These are phyloP conservation scores for Loriculus beryllinus DNA, from an alignment of 2,797 vertebrate species.

Conservation along the genomic window DNA sequence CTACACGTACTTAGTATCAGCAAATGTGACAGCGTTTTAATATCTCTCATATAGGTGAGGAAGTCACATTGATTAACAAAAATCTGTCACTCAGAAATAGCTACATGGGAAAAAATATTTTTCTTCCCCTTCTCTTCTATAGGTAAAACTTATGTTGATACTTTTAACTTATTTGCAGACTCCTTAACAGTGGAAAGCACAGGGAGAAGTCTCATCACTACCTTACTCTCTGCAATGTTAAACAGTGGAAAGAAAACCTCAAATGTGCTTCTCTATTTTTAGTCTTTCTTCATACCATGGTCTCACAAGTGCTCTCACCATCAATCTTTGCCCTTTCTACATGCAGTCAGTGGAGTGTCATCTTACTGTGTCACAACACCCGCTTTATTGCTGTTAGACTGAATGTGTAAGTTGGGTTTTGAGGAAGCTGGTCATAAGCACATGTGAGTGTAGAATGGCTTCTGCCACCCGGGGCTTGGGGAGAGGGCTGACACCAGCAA, in stretches of 20 bases:
- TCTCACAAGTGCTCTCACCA: neutral
- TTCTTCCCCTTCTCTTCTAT: neutral
- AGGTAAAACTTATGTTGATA: neutral
- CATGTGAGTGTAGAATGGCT: fast-evolving
- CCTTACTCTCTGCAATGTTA: neutral
- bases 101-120: neutral
- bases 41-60: neutral
- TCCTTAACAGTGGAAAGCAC: neutral
- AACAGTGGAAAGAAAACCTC: slow-evolving; percentile 22
- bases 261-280: slow-evolving; percentile 27
- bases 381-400: neutral
- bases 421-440: neutral
- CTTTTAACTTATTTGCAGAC: neutral
- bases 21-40: neutral
- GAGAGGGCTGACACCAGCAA: fast-evolving
- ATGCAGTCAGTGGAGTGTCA: neutral
- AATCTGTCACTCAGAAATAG: neutral
- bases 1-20: neutral
- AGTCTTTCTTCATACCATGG: neutral
- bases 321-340: slow-evolving; percentile 21
- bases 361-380: neutral
- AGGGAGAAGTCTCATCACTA: neutral
- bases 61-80: neutral
- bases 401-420: neutral
- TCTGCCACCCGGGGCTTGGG: neutral